A percentile compares a stretch with the other conserved stretches of the same genome.
Evolutionary conservation across 2,888 invertebrate species (phyloP).

Genomic region (Drosophila cognata): DNA sequence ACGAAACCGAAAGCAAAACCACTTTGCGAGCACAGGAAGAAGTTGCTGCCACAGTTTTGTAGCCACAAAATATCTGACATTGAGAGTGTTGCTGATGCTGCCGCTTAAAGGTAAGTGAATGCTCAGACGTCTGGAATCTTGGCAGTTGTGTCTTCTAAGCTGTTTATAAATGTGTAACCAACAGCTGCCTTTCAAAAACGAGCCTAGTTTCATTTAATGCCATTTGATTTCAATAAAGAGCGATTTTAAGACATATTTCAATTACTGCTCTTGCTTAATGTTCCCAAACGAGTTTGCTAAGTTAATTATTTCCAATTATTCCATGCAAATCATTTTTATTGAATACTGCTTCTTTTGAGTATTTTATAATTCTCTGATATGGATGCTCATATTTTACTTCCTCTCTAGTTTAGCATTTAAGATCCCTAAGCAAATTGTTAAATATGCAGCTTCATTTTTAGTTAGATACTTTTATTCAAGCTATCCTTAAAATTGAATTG

Average conservation of each 20-base stretch:
- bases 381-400: neutral
- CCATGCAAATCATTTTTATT: neutral
- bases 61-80: conserved; percentile 63
- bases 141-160: conserved; percentile 27
- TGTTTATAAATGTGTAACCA: conserved; percentile 22
- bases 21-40: conserved; percentile 59
- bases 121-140: conserved; percentile 31
- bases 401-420: neutral
- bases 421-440: neutral
- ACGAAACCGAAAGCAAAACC: conserved; percentile 66
- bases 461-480: neutral
- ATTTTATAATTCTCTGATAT: neutral
- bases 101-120: conserved; percentile 77
- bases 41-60: conserved; percentile 65
- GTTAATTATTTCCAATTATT: neutral
- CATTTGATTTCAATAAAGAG: neutral
- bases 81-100: conserved; percentile 67
- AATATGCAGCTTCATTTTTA: neutral
- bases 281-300: neutral
- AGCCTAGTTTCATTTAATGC: conserved; percentile 14
- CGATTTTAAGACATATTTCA: neutral
- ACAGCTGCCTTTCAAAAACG: conserved; percentile 62
- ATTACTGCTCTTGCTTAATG: neutral
- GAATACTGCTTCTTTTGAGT: neutral
- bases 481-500: neutral